These are phyloP conservation scores for Muraenolepis orangiensis DNA, from an alignment of 2,797 vertebrate species.

Conservation along the genomic window DNA sequence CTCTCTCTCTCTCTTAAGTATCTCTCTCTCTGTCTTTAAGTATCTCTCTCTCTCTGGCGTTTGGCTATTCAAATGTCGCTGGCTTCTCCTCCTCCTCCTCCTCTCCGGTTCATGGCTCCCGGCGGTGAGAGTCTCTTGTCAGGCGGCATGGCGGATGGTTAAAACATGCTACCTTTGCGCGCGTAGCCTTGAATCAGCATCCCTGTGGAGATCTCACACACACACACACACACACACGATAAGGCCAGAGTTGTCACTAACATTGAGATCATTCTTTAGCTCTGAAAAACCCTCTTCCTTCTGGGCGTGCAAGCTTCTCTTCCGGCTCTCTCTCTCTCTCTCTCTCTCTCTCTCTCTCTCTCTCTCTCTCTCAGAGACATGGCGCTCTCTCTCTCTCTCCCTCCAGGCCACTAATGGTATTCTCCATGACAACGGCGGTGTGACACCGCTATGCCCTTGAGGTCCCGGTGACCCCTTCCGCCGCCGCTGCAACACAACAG, in stretches of 20 bases:
- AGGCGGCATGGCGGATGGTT: too few relatives aligned
- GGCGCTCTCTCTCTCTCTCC: slow-evolving; percentile 63
- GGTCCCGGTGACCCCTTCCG: slow-evolving; percentile 57
- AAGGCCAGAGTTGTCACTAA: slow-evolving; percentile 69
- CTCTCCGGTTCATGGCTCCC: not conserved
- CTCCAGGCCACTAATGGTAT: slow-evolving; percentile 69
- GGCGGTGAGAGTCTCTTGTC: not conserved
- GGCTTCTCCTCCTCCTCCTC: too few relatives aligned
- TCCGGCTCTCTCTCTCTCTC: slow-evolving; percentile 23
- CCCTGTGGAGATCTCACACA: not conserved
- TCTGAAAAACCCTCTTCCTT: too few relatives aligned
- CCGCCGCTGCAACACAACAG: slow-evolving; percentile 62
- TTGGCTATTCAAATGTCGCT: not conserved
- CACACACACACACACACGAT: slow-evolving; percentile 23
- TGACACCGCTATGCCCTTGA: slow-evolving; percentile 70
- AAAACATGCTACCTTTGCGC: not conserved
- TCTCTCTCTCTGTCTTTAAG: not conserved
- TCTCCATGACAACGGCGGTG: slow-evolving; percentile 69
- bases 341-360: slow-evolving; percentile 39
- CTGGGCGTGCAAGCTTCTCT: slow-evolving; percentile 24
- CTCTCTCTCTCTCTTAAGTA: too few relatives aligned
- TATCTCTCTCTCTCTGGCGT: not conserved
- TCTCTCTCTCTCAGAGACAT: slow-evolving; percentile 59
- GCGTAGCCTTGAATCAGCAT: not conserved
- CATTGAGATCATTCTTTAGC: slow-evolving; percentile 38